phyloP scores from a whole-genome alignment of 2,113 vertebrate species.

The Nicator chloris region DNA sequence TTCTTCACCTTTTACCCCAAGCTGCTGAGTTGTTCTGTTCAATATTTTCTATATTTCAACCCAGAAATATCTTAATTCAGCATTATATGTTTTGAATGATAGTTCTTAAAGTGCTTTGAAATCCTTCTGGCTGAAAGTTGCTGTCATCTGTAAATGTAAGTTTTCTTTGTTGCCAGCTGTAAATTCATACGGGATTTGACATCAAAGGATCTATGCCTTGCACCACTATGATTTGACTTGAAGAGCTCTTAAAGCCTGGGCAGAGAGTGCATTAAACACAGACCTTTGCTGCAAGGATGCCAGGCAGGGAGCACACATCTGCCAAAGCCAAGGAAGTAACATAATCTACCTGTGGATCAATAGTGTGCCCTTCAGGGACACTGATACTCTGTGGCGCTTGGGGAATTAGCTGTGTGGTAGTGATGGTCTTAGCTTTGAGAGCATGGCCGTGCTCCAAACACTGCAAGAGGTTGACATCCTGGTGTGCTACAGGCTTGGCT shows the following conservation, averaged over 20 bases:
- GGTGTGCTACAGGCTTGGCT: neutral
- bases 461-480: neutral
- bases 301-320: neutral
- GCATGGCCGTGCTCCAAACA: neutral
- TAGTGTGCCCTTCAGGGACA: conserved; percentile 7
- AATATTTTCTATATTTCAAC: conserved; percentile 40
- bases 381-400: neutral
- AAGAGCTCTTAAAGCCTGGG: neutral
- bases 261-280: neutral
- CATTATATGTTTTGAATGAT: conserved; percentile 21
- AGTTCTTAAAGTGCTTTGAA: conserved; percentile 36
- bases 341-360: conserved; percentile 6
- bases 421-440: neutral
- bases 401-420: neutral
- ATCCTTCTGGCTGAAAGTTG: conserved; percentile 7
- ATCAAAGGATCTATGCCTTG: conserved; percentile 3
- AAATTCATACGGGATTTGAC: conserved; percentile 1
- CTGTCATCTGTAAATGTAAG: conserved; percentile 33
- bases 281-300: neutral
- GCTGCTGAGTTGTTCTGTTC: conserved; percentile 23
- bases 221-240: neutral
- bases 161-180: conserved; percentile 46
- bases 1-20: conserved; percentile 49
- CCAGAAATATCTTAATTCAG: conserved; percentile 41
- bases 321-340: neutral